Conservation (phyloP, 2,113 vertebrate species). For the Gymnorhina tibicen region DNA sequence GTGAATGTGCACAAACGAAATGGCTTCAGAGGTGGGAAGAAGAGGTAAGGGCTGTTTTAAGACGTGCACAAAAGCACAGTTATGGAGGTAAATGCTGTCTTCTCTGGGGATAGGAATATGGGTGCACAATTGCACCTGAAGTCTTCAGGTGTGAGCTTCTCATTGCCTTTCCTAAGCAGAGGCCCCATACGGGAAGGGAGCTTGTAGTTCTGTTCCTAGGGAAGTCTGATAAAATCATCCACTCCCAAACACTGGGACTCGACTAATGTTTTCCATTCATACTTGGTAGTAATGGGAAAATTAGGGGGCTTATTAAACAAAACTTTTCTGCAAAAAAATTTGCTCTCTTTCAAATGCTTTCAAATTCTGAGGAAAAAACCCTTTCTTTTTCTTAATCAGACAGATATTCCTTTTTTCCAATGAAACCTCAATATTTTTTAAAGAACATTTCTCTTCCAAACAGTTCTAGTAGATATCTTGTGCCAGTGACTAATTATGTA, state of each 20-base stretch:
- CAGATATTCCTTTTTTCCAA: background rate
- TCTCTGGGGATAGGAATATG: background rate
- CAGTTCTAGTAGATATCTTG: background rate
- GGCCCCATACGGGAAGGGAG: background rate
- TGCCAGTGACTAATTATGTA: background rate
- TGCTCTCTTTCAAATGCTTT: background rate
- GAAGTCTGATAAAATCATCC: background rate
- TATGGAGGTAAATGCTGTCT: background rate
- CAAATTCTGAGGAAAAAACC: background rate
- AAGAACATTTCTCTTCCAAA: background rate
- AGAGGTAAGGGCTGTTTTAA: background rate
- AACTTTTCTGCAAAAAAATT: background rate
- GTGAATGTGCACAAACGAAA: background rate
- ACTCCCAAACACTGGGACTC: background rate
- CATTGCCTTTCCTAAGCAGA: background rate
- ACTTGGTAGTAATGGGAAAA: background rate
- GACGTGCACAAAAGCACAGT: background rate
- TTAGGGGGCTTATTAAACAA: background rate
- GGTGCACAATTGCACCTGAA: background rate
- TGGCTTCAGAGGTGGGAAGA: background rate
- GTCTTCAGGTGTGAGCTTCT: background rate
- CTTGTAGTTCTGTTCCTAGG: background rate
- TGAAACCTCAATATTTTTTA: background rate
- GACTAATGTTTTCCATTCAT: background rate
- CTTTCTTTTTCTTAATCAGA: background rate